A percentile compares a stretch with the other conserved stretches of the same genome.
phyloP scores from a whole-genome alignment of 2,113 vertebrate genomes.

The Cheirogaleus medius region DNA sequence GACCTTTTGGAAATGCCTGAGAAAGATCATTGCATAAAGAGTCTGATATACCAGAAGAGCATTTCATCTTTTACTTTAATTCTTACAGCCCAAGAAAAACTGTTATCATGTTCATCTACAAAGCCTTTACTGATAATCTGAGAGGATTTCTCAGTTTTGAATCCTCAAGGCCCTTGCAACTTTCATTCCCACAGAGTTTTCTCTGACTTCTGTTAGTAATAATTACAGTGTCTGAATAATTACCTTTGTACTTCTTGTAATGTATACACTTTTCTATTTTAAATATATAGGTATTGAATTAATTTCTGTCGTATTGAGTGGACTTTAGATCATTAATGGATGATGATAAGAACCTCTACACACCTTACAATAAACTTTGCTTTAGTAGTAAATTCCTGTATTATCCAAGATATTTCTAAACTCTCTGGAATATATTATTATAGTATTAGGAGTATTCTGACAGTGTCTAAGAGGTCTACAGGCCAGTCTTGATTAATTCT shows the following conservation, averaged over 20 bases:
- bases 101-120: background rate
- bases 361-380: background rate
- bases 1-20: background rate
- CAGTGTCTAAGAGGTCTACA: background rate
- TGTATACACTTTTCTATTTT: background rate
- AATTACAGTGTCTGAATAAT: background rate
- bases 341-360: background rate
- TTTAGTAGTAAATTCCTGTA: background rate
- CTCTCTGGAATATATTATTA: background rate
- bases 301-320: background rate
- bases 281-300: background rate
- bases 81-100: background rate
- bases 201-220: conserved; percentile 1
- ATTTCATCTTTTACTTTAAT: conserved; percentile 5
- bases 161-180: background rate
- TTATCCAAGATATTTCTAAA: background rate
- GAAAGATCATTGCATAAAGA: background rate
- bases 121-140: background rate
- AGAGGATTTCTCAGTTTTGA: background rate
- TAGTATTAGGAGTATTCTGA: background rate
- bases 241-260: background rate
- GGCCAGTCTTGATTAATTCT: background rate
- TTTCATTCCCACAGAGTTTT: background rate
- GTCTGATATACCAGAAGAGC: background rate
- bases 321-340: background rate